phyloP scores from a whole-genome alignment of 2,113 vertebrate species.

The Gymnorhina tibicen region DNA sequence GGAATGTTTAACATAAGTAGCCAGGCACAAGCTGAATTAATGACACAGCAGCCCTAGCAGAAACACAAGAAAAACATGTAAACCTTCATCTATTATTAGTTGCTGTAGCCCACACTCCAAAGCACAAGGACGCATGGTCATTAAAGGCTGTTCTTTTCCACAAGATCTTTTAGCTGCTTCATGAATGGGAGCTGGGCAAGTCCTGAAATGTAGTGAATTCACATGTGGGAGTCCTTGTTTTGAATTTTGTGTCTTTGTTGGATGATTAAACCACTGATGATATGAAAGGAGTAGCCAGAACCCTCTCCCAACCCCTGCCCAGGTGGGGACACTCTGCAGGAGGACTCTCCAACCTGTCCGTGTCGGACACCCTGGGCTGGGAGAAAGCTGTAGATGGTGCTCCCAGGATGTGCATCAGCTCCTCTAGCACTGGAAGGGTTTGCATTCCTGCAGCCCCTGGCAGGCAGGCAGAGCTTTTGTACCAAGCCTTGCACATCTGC shows the following conservation, averaged over 20 bases:
- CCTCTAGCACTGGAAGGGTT: background rate
- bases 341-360: background rate
- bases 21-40: slow-evolving; percentile 66
- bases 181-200: background rate
- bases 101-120: slow-evolving; percentile 25
- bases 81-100: slow-evolving; percentile 56
- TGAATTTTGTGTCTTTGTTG: background rate
- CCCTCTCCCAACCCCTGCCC: fast-evolving
- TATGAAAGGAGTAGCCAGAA: background rate
- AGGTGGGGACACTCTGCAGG: background rate
- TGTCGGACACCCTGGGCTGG: fast-evolving
- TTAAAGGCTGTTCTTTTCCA: slow-evolving; percentile 40
- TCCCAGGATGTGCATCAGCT: background rate
- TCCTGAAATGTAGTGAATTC: slow-evolving; percentile 32
- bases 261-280: background rate
- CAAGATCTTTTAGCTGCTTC: slow-evolving; percentile 2
- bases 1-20: slow-evolving; percentile 68
- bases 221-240: background rate
- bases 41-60: slow-evolving; percentile 53
- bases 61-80: slow-evolving; percentile 68
- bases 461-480: background rate
- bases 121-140: background rate
- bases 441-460: background rate
- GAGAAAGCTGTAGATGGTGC: background rate
- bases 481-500: background rate